Base-by-base conservation (phyloP, 35 echinoderm and acorn worm species). In the Strongylocentrotus purpuratus region DNA sequence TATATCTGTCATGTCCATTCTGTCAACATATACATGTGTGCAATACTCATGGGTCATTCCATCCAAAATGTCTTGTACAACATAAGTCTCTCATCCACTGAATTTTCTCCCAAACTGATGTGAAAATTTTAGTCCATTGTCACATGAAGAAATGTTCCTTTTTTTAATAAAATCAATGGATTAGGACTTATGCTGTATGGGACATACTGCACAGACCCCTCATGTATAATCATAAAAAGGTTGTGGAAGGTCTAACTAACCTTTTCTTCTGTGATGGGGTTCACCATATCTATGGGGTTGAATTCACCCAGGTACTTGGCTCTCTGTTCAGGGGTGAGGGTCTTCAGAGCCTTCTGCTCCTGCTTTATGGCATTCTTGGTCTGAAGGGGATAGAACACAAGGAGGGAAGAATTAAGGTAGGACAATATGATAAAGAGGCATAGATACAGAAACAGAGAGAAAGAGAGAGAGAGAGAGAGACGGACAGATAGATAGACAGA, bases 291-390 rank as follows among this genome's bases (percentile, higher is more conserved):
- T 20, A 93, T 93, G 5, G 94, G 86, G 47, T 96, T 94, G 94
- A 96, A 90, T 71, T 96, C 94, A 18, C 92, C 94, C 12, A 98
- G 85, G 46, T 97, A 98, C 86, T 97, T 98, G 20, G 94, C 96
- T 25, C 97, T 95, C 58, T 98, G 97, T 91, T 98, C 97, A 45
- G 97, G 94, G 17, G 97, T 98, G 35, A 98, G 85, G 32, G 96
- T 98, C 96, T 98, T 98, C 86, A 97, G 32, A 32, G 91, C 95
- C 59, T 98, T 98, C 94, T 98, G 96, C 86, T 96, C 95, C 94
- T 95, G 90, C 11, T 94, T 95, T 35, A 95, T 92, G 31, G 46
- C 78, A 47, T 86, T 95, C 94, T 95, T 86, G 33, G 97, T 95
- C 96, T 96, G 25, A 2, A 92, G 95, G 33, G 22, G 25, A 92